Evolutionary conservation across 2,888 invertebrate genomes (phyloP).

Genomic region (Gibbula magus): DNA sequence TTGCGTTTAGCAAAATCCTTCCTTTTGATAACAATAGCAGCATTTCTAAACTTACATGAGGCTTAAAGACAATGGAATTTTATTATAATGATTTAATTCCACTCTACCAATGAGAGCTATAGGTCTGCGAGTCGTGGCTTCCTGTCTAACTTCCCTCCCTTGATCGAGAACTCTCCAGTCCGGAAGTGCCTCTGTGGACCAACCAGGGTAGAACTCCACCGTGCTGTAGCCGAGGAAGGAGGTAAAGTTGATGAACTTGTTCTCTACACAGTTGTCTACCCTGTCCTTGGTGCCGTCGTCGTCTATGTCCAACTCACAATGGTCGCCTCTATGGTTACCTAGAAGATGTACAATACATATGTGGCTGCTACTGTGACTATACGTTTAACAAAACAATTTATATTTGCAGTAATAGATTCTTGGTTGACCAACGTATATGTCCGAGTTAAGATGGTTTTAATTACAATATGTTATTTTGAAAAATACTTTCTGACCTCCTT

Average conservation of each 20-base stretch:
- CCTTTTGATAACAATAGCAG: too few relatives aligned
- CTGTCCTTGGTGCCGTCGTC: slow-evolving; percentile 86
- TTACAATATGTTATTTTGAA: too few relatives aligned
- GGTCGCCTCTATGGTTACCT: slow-evolving; percentile 88
- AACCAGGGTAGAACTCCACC: slow-evolving; percentile 50
- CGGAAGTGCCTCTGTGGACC: slow-evolving; percentile 35
- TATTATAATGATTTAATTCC: too few relatives aligned
- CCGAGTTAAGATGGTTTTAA: too few relatives aligned
- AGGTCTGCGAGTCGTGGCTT: slow-evolving; percentile 53
- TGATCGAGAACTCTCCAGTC: slow-evolving; percentile 50
- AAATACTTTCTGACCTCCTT: too few relatives aligned
- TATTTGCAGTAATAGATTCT: too few relatives aligned
- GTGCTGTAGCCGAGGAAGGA: slow-evolving; percentile 45
- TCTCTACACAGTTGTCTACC: slow-evolving; percentile 89
- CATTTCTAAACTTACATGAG: too few relatives aligned
- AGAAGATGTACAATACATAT: slow-evolving; percentile 47
- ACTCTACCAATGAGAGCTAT: slow-evolving; percentile 59
- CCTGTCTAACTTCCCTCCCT: slow-evolving; percentile 57
- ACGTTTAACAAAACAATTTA: too few relatives aligned
- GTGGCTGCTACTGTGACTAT: too few relatives aligned
- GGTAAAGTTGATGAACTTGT: slow-evolving; percentile 47
- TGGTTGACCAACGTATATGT: too few relatives aligned
- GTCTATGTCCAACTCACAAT: slow-evolving; percentile 89
- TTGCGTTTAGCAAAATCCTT: too few relatives aligned
- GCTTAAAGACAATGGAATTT: too few relatives aligned